Evolutionary conservation across 2,113 vertebrate species (phyloP).

Genomic region (Ursus arctos): DNA sequence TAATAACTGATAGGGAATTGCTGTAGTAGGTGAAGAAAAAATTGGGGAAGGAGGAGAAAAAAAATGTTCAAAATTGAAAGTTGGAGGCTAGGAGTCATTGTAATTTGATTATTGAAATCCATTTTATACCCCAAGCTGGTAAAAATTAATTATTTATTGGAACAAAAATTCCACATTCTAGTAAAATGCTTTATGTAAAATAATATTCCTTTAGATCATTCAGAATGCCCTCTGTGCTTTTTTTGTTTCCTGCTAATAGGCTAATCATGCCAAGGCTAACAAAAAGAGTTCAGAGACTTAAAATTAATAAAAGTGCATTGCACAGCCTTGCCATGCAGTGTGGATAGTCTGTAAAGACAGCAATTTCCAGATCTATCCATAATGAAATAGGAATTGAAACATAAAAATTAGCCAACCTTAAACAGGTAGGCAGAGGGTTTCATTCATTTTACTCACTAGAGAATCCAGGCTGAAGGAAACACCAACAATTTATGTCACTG

Average conservation of each 20-base stretch:
- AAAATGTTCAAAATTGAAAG: not conserved
- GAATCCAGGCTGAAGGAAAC: not conserved
- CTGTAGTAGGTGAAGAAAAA: not conserved
- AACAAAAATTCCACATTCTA: not conserved
- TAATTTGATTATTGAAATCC: not conserved
- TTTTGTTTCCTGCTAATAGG: not conserved
- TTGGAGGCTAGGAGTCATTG: not conserved
- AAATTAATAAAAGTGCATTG: slow-evolving; percentile 13
- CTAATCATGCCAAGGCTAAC: not conserved
- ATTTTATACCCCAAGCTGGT: not conserved
- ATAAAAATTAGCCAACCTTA: not conserved
- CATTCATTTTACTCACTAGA: not conserved
- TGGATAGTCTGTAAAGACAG: not conserved
- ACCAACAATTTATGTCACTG: not conserved
- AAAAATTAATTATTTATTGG: not conserved
- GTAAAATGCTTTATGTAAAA: not conserved
- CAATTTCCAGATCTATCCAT: not conserved
- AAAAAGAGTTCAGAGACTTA: not conserved
- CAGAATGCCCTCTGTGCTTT: not conserved
- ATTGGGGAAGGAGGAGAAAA: not conserved
- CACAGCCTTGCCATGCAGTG: not conserved
- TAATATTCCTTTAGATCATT: not conserved
- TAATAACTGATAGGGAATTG: not conserved
- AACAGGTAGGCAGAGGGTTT: not conserved
- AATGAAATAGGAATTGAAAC: slow-evolving; percentile 11